Percentiles rank a stretch among this genome's conserved stretches.
These are phyloP conservation scores for Erebia epiphron DNA, from an alignment of 2,888 invertebrate species.

Conservation along the genomic window DNA sequence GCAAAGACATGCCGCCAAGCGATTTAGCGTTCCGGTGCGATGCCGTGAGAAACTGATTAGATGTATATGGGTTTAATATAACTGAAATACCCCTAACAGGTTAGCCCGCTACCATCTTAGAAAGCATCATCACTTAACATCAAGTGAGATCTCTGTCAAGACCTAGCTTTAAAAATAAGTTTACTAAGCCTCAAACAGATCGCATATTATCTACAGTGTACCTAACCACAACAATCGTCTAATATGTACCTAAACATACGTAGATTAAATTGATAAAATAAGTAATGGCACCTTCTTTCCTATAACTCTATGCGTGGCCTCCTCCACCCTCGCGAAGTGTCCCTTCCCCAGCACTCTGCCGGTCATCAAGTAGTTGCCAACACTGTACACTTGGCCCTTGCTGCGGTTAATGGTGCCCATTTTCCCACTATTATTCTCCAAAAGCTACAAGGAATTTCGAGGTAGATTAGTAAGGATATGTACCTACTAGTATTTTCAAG, in stretches of 20 bases:
- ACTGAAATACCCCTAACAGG: neutral
- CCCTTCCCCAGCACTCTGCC: constrained; percentile 88
- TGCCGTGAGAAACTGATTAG: neutral
- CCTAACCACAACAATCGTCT: no score
- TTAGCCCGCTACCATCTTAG: neutral
- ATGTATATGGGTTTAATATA: neutral
- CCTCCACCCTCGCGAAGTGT: constrained; percentile 89
- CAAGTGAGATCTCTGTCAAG: neutral
- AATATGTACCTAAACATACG: no score
- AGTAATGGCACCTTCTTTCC: constrained; percentile 84
- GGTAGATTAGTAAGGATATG: neutral
- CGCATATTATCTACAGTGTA: no score
- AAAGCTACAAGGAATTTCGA: neutral
- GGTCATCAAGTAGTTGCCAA: constrained; percentile 88
- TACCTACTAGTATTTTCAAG: no score
- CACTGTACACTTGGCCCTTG: constrained; percentile 78
- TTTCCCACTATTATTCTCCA: constrained; percentile 49
- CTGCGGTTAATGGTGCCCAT: constrained; percentile 61
- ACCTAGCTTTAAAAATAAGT: no score
- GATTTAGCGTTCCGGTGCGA: no score
- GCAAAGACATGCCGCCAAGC: no score
- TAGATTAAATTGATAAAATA: neutral
- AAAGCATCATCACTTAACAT: neutral
- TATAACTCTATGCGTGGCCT: constrained; percentile 86
- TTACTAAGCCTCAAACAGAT: neutral